Evolutionary conservation across 2,113 vertebrate species (phyloP).

Genomic region (Trogon surrucura): DNA sequence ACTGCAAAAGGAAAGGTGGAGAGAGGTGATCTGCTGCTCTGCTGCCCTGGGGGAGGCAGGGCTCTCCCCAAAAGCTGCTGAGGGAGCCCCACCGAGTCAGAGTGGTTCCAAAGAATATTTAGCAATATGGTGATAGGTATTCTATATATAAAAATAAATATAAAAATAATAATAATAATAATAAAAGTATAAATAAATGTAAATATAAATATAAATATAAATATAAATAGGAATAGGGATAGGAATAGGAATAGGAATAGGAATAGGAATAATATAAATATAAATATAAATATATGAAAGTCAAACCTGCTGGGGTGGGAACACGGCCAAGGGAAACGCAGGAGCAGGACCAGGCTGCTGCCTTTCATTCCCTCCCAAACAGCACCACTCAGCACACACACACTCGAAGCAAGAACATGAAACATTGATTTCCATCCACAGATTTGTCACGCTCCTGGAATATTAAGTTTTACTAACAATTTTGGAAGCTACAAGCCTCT

Average conservation of each 20-base stretch:
- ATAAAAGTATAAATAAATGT: too few relatives aligned
- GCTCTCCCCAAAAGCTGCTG: neutral
- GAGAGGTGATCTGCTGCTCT: neutral
- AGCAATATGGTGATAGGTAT: too few relatives aligned
- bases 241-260: too few relatives aligned
- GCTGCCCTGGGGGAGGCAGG: too few relatives aligned
- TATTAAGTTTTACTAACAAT: neutral
- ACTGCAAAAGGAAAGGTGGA: fast-evolving
- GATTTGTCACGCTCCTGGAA: neutral
- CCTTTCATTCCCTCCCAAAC: neutral
- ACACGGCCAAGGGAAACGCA: neutral
- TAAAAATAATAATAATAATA: too few relatives aligned
- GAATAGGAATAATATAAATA: too few relatives aligned
- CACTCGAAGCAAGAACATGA: neutral
- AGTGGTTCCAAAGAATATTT: too few relatives aligned
- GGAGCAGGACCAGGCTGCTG: neutral
- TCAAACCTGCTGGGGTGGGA: neutral
- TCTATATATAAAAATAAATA: too few relatives aligned
- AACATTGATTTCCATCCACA: neutral
- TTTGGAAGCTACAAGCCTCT: neutral
- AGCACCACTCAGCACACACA: fast-evolving
- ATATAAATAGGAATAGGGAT: too few relatives aligned
- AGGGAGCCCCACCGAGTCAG: neutral
- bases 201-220: too few relatives aligned
- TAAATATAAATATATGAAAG: too few relatives aligned